Base-by-base conservation (phyloP, 2,113 vertebrate genomes). In the Trichomycterus rosablanca region DNA sequence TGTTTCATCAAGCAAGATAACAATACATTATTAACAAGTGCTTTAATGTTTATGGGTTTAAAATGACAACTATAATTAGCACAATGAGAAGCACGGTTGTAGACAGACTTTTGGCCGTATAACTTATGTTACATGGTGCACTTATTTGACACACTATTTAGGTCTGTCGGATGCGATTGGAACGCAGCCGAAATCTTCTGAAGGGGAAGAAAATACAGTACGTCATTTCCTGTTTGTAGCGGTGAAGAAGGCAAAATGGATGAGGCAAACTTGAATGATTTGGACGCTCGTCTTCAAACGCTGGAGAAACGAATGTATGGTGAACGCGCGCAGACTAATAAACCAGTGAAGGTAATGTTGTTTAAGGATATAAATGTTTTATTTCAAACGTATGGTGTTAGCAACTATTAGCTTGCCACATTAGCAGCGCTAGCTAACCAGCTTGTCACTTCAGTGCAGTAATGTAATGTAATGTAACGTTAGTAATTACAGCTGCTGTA, bases 221-320 rank as follows among this genome's bases (percentile, higher is more conserved):
- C 58, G 58, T 58, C 20, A 63, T 23, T 70, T 74, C 63, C 67
- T 34, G 32, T 19, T 54, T 16, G 11, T 1, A 14, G 23, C 11
- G 10, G 0, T 2, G 20, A 18, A 35, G 18, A 48, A 20, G 23
- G 18, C n/a, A 67, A 70, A 46, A 74, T 74, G 72, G 72, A 67
- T 30, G 55, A 18, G 3, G 52, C 32, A 10, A 32, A 44, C 15
- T 5, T 56, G 4, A 54, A 54, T 20, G 59, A 71, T 35, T 18
- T 74, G 39, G 43, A 60, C 24, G n/a, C 48, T 55, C 63, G 72
- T 1, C 54, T 74, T 32, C 54, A 74, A 1, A 23, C 40, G 12
- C 64, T 74, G 42, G 72, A 74, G 23, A 63, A 70, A 20, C 63
- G 63, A 15, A 28, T 74, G 22, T 52, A 67, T 6, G 72, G 72